phyloP scores from a whole-genome alignment of 2,888 invertebrate species.

The Cephus runcator region DNA sequence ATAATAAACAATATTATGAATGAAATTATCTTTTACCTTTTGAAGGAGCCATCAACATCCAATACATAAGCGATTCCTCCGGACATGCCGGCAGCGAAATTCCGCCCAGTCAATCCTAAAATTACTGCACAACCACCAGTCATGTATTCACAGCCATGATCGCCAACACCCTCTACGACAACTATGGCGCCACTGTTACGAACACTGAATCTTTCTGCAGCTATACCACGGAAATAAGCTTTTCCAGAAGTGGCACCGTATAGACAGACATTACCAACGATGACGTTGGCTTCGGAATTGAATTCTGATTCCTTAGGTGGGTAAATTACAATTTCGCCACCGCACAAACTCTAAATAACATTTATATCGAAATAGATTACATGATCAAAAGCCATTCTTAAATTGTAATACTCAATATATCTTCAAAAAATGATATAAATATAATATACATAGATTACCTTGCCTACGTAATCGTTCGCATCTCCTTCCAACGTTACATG shows the following conservation, averaged over 20 bases:
- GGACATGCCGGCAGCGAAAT: slow-evolving; percentile 99
- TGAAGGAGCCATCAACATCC: slow-evolving; percentile 87
- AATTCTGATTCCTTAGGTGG: slow-evolving; percentile 89
- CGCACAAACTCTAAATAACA: slow-evolving; percentile 81
- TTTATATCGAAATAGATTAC: slow-evolving; percentile 11
- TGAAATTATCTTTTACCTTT: slow-evolving; percentile 62
- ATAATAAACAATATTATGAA: neutral
- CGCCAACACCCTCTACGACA: slow-evolving; percentile 97
- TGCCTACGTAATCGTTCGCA: slow-evolving; percentile 98
- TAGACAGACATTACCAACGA: slow-evolving; percentile 97
- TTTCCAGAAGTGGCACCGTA: slow-evolving; percentile 97
- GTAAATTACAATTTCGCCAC: slow-evolving; percentile 92
- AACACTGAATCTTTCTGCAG: slow-evolving; percentile 98
- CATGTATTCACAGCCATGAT: slow-evolving; percentile 99
- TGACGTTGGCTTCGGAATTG: slow-evolving; percentile 93
- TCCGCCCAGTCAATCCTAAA: slow-evolving; percentile 93
- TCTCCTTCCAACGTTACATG: slow-evolving; percentile 94
- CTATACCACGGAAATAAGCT: slow-evolving; percentile 95
- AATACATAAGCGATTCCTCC: slow-evolving; percentile 95
- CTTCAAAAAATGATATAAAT: neutral
- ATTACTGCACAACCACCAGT: slow-evolving; percentile 93
- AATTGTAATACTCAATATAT: neutral
- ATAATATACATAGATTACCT: slow-evolving; percentile 63
- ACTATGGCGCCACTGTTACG: slow-evolving; percentile 96
- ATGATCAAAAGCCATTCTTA: neutral